Percentiles rank a stretch among this genome's conserved stretches.
Evolutionary conservation across 2,113 vertebrate genomes (phyloP).

Genomic region (Thamnophis sirtalis): DNA sequence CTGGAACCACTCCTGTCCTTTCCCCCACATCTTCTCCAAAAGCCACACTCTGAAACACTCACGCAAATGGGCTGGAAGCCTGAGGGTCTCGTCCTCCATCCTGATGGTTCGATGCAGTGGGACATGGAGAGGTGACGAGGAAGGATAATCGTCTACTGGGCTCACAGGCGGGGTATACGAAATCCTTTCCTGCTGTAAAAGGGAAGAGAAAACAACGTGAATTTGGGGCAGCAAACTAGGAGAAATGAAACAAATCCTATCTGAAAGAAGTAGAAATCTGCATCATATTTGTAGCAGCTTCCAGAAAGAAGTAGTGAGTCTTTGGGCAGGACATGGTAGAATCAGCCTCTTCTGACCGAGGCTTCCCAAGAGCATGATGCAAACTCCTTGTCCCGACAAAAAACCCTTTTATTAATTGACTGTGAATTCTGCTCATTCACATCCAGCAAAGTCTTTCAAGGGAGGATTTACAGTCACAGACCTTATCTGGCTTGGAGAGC

Average conservation of each 20-base stretch:
- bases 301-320: neutral
- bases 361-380: too few relatives aligned
- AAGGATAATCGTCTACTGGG: slow-evolving; percentile 85
- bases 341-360: neutral
- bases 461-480: too few relatives aligned
- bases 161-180: slow-evolving; percentile 92
- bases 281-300: neutral
- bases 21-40: neutral
- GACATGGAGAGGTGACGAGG: slow-evolving; percentile 89
- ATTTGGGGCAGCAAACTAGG: slow-evolving; percentile 37
- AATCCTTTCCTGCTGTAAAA: slow-evolving; percentile 89
- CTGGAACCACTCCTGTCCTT: too few relatives aligned
- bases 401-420: too few relatives aligned
- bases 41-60: slow-evolving; percentile 67
- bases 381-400: too few relatives aligned
- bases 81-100: slow-evolving; percentile 91
- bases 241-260: slow-evolving; percentile 10
- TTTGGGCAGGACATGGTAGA: accelerated
- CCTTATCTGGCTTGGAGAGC: too few relatives aligned
- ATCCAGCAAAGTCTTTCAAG: too few relatives aligned
- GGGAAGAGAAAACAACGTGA: slow-evolving; percentile 50
- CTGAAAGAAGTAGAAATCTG: neutral
- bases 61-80: slow-evolving; percentile 93
- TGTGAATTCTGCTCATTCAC: too few relatives aligned
- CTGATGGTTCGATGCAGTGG: slow-evolving; percentile 83